Evolutionary conservation across 2,888 invertebrate genomes (phyloP), one percentile per base, ranked within the genome.

Genomic region (Cephus spinipes): DNA sequence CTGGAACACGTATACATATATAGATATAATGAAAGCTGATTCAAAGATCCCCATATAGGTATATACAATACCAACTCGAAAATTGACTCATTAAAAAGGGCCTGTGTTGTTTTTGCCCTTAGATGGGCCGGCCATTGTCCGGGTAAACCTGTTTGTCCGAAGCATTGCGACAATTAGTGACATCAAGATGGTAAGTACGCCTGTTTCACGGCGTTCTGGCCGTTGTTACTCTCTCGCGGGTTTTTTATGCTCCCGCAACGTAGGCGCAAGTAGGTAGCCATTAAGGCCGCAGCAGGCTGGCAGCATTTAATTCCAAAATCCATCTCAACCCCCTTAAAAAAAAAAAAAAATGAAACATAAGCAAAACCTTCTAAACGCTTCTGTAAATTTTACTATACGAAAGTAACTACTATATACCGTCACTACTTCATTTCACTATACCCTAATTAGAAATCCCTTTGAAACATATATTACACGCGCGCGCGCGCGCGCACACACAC

Each of bases 91-190:
- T 87, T 87, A 88, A 90, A 85, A 83, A 87, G 90, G 89, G 87
- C 89, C 40, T 89, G 83, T 91, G 84, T 91, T 91, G 85, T 91
- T 91, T 91, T 91, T 91, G 90, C 91, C 90, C 91, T 89, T 91
- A 97, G 98, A 97, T 96, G 98, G 98, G 92, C 98, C 98, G 92
- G 98, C 98, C 92, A 95, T 97, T 94, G 98, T 98, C 93, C 96
- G 95, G 94, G 97, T 98, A 93, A 98, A 98, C 96, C 96, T 98
- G 94, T 98, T 98, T 96, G 97, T 98, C 93, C 95, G 98, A 95
- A 98, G 97, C 96, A 97, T 98, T 92, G 97, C 97, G 92, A 98
- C 98, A 92, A 98, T 98, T 94, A 98, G 98, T 95, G 98, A 98
- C 95, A 98, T 97, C 93, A 98, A 98, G 94, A 98, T 98, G 98